Base-by-base conservation (phyloP, 2,888 invertebrate genomes). In the Pimpla rufipes region DNA sequence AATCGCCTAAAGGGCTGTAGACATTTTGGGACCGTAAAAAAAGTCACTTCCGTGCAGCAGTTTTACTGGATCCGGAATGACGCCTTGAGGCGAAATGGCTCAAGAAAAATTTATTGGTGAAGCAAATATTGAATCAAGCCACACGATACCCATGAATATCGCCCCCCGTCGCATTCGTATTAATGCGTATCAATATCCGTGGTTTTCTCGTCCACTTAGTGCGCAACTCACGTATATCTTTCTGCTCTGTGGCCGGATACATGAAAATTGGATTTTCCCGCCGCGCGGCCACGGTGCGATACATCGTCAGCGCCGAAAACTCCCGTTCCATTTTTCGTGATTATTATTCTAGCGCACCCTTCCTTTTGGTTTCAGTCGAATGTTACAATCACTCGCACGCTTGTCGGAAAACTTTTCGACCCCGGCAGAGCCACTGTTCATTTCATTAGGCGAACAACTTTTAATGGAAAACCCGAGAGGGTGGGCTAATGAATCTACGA, bases 401-500 rank as follows among this genome's bases (percentile, higher is more conserved):
- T n/a, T n/a, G 45, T 45, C 16, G 21, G 29, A 66, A 23, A 47
- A 66, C 21, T 66, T 66, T 21, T 21, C 13, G 6, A 45, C 29
- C 18, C 13, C 13, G 21, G 1, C 11, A 40, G 6, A 10, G 45
- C 45, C 3, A 18, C 40, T 10, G 13, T 11, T 66, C 45, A n/a
- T 66, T 66, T 23, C 47, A 29, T 66, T 66, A 21, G 18, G 45
- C 23, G 47, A n/a, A 42, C 13, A 45, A 8, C 21, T 66, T 66
- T 66, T 66, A 66, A 66, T 66, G 66, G 23, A 45, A 66, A 42
- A 13, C 37, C 37, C n/a, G n/a, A 42, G 42, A 18, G 37, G 16
- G 2, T 13, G 16, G 18, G 21, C 8, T 21, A 55, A 21, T 55
- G 52, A 55, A 55, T 55, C 21, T 7, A 18, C 21, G 18, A 55